Evolutionary conservation across 1,140 invertebrate species (phyloP).

Genomic region (Drosophila pectinifera): DNA sequence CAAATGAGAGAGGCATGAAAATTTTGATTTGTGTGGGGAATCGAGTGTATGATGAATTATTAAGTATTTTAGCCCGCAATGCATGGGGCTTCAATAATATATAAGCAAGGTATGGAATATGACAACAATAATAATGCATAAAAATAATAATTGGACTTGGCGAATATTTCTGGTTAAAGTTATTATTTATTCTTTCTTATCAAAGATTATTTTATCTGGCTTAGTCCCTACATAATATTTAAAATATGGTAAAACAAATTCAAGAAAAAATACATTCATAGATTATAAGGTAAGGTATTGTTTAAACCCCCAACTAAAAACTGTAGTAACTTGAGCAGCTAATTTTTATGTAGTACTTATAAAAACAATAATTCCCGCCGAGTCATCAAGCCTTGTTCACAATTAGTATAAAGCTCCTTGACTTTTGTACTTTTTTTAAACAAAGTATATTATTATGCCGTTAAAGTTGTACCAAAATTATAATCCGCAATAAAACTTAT

Average conservation of each 20-base stretch:
- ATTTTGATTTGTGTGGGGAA: conserved; percentile 28
- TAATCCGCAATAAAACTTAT: conserved; percentile 33
- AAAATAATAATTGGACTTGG: neutral
- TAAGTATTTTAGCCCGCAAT: conserved; percentile 1
- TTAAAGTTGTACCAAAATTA: conserved; percentile 19
- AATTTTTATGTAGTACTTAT: neutral
- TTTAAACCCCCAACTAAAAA: neutral
- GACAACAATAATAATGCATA: neutral
- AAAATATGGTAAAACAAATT: too few species aligned
- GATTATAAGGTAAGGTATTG: too few species aligned
- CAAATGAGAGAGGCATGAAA: conserved; percentile 40
- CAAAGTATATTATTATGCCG: conserved; percentile 27
- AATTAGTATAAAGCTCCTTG: conserved; percentile 1
- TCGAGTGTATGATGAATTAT: conserved; percentile 31
- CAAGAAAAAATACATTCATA: too few species aligned
- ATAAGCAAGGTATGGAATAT: neutral
- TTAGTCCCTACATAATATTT: too few species aligned
- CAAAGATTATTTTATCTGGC: too few species aligned
- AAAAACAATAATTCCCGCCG: neutral
- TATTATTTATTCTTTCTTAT: too few species aligned
- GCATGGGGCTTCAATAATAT: neutral
- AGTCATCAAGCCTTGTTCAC: neutral
- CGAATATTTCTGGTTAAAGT: too few species aligned
- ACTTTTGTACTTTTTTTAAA: neutral
- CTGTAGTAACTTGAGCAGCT: neutral